Evolutionary conservation across 2,113 vertebrate species (phyloP), one percentile per base, ranked within the genome.

Genomic region (Hucho hucho): DNA sequence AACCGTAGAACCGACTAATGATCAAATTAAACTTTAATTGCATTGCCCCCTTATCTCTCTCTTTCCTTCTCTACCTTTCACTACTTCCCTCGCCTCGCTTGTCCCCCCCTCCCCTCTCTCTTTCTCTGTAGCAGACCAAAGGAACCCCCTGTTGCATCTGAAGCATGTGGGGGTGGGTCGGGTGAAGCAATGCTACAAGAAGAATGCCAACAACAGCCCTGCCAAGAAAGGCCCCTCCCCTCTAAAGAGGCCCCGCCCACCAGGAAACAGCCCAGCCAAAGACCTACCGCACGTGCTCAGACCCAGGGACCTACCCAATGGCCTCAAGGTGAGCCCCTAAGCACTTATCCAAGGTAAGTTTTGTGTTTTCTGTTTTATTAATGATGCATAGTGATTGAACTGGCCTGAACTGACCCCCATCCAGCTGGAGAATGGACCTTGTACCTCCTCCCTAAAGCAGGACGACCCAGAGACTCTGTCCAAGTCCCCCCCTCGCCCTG

Each of bases 101-200:
- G 7, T 37, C 37, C 29, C 4, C 28, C 7, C 32, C 37, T 2
- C 37, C 37, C 59, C 26, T 14, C 25, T 72, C 0, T 76, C 2
- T 68, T 72, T 70, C 43, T 81, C 68, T 79, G 28, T 84, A 93
- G 84, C 83, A 88, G 96, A 92, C 78, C 89, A 92, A 83, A 98
- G 93, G 90, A 97, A 97, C 83, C 89, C 94, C 3, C 91, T 95
- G 64, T 78, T 93, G 79, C 93, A 95, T 72, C 87, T 96, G 49
- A 98, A 95, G 85, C 93, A 94, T 77, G 64, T 91, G 7, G 90
- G 86, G 67, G 77, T 88, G 4, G 75, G 81, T 26, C 96, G 93
- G 82, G 88, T 90, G 1, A 98, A 96, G 90, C 96, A 94, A 63
- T 94, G 91, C 83, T 95, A 83, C 83, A 95, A 94, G 89, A 96